phyloP scores from a whole-genome alignment of 2,888 invertebrate genomes.

The Epiblema foenella region DNA sequence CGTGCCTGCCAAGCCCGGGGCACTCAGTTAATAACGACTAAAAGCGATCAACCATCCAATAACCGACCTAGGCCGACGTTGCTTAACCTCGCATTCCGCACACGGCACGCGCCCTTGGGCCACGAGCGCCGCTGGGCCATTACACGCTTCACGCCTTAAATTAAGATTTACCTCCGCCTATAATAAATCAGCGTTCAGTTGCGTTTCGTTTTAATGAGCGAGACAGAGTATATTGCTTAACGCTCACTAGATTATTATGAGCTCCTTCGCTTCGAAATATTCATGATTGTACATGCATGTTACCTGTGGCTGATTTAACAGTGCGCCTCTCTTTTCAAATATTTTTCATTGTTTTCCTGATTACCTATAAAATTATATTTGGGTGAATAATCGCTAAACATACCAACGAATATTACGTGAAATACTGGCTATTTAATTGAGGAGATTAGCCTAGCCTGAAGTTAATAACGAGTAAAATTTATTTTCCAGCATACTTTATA shows the following conservation, averaged over 20 bases:
- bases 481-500: constrained; percentile 9
- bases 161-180: constrained; percentile 31
- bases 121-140: too few relatives aligned
- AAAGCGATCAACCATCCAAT: too few relatives aligned
- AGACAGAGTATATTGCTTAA: neutral
- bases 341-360: neutral
- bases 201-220: constrained; percentile 49
- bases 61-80: too few relatives aligned
- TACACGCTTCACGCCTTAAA: too few relatives aligned
- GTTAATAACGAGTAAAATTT: constrained; percentile 2
- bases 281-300: too few relatives aligned
- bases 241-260: too few relatives aligned
- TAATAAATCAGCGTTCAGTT: constrained; percentile 55
- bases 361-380: neutral
- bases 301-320: too few relatives aligned
- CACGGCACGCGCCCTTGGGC: too few relatives aligned
- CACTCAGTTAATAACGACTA: too few relatives aligned
- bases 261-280: too few relatives aligned
- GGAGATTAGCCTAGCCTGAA: neutral
- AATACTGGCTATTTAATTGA: neutral
- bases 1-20: too few relatives aligned
- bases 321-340: neutral
- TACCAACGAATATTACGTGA: neutral
- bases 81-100: too few relatives aligned
- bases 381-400: neutral